Evolutionary conservation across 2,113 vertebrate species (phyloP).

Genomic region (Bucco capensis): DNA sequence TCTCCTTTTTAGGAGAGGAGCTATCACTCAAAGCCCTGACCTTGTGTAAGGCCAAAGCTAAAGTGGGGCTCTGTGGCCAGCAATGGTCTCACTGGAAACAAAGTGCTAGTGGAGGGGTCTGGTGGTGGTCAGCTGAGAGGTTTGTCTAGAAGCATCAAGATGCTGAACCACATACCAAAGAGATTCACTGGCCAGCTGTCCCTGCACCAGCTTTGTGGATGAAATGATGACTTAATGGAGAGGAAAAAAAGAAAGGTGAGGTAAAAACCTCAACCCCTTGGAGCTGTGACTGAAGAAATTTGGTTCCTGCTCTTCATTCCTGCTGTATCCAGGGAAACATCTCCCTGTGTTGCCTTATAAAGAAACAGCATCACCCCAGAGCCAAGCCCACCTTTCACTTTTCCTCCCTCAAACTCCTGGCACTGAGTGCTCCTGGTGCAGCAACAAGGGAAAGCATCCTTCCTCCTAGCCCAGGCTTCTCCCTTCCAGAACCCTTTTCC

Average conservation of each 20-base stretch:
- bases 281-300: background rate
- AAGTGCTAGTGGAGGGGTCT: background rate
- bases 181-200: background rate
- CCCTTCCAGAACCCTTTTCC: background rate
- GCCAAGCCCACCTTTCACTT: background rate
- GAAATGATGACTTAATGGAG: background rate
- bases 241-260: background rate
- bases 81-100: background rate
- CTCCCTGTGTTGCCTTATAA: background rate
- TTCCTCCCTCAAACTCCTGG: background rate
- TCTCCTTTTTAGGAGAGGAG: background rate
- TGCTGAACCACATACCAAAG: background rate
- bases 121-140: background rate
- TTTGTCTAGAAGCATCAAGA: background rate
- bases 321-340: slow-evolving; percentile 40
- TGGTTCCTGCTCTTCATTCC: slow-evolving; percentile 5
- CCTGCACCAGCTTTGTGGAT: background rate
- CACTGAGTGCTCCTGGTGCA: background rate
- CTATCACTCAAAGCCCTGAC: background rate
- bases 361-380: background rate
- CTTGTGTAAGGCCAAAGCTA: background rate
- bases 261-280: background rate
- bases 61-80: background rate
- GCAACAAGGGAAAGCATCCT: background rate
- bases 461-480: background rate